Percentiles rank a stretch among this genome's conserved stretches.
Evolutionary conservation across 2,113 vertebrate genomes (phyloP).

Genomic region (Oxygymnocypris stewartii): DNA sequence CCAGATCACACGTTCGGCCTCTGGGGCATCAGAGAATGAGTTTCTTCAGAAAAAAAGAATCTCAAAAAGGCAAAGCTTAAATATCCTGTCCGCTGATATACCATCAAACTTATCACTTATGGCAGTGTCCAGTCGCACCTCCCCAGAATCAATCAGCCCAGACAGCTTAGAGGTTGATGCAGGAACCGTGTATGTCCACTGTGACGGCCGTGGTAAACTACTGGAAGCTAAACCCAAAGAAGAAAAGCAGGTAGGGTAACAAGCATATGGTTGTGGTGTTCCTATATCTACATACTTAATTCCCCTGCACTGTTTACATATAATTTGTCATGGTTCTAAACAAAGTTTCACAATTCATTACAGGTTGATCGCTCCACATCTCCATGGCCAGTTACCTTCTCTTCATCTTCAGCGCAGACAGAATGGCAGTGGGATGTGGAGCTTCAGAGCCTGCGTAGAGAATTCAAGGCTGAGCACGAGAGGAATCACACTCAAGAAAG

Average conservation of each 20-base stretch:
- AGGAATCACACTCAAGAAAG: constrained; percentile 61
- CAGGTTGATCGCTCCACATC: constrained; percentile 35
- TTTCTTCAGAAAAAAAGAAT: background rate
- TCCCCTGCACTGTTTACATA: background rate
- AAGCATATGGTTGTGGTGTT: background rate
- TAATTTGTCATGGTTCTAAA: background rate
- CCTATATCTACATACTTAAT: no score
- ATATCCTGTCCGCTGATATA: background rate
- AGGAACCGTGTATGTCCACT: background rate
- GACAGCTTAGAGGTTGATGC: constrained; percentile 25
- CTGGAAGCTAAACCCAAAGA: constrained; percentile 9
- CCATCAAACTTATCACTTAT: background rate
- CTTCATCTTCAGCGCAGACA: constrained; percentile 59
- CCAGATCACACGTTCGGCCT: background rate
- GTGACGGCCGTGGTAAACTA: background rate
- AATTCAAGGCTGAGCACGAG: constrained; percentile 64
- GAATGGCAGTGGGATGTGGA: constrained; percentile 79
- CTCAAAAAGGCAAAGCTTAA: background rate
- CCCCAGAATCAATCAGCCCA: constrained; percentile 11
- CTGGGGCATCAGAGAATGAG: background rate
- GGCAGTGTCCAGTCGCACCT: background rate
- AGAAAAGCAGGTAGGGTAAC: background rate
- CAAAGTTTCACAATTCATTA: background rate
- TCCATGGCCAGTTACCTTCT: constrained; percentile 30
- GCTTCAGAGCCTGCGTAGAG: constrained; percentile 61